Percentiles rank a stretch among this genome's conserved stretches.
phyloP scores from a whole-genome alignment of 2,888 invertebrate genomes.

The Microctonus brassicae region DNA sequence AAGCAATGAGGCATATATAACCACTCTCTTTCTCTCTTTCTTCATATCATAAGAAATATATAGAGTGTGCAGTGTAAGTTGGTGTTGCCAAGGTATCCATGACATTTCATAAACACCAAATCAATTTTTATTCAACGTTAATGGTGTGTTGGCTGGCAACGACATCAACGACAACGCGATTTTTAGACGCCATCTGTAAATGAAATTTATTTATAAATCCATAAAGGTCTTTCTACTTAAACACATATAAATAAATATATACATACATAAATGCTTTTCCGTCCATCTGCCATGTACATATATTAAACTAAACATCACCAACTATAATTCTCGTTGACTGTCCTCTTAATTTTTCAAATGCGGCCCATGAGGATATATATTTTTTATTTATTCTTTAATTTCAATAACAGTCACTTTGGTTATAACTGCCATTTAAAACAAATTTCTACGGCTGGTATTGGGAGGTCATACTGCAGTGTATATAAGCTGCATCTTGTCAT shows the following conservation, averaged over 20 bases:
- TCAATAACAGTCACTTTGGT: too few species aligned
- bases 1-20: constrained; percentile 5
- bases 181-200: constrained; percentile 35
- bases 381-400: too few species aligned
- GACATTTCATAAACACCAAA: constrained; percentile 64
- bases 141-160: constrained; percentile 22
- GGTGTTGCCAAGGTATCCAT: constrained; percentile 54
- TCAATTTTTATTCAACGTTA: constrained; percentile 60
- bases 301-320: not conserved
- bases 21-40: too few species aligned
- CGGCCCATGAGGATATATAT: too few species aligned
- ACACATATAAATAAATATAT: not conserved
- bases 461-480: too few species aligned
- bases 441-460: too few species aligned
- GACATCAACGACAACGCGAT: not conserved
- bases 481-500: too few species aligned
- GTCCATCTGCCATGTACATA: not conserved
- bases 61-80: constrained; percentile 19
- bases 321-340: not conserved
- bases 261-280: not conserved
- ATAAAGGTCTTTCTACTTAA: constrained; percentile 25
- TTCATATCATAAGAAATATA: constrained; percentile 4
- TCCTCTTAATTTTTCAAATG: too few species aligned
- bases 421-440: too few species aligned
- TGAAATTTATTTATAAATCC: constrained; percentile 62